Evolutionary conservation across 2,888 invertebrate species (phyloP), one percentile per base, ranked within the genome.

Genomic region (Deladenus siricidicola): DNA sequence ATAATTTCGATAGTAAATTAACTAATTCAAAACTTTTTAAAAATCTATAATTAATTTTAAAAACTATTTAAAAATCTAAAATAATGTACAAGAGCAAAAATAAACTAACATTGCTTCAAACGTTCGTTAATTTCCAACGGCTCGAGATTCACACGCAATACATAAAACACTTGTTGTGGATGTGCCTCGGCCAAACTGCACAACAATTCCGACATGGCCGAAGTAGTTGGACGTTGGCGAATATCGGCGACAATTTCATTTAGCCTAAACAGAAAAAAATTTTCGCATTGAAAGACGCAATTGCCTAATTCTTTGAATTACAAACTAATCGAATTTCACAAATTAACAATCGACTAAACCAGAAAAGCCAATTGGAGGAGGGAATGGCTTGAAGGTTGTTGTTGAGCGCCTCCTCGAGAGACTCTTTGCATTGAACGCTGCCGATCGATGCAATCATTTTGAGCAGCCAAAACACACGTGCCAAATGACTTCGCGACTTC

Each of bases 311-410:
- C 10, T n/a, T 8, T 14, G 39, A 53, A 17, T 1, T 21, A 14
- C 26, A 44, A 4, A 8, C 34, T 10, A 10, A 34, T 21, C 10
- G 39, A 49, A 49, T 23, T n/a, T n/a, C n/a, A n/a, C n/a, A n/a
- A n/a, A n/a, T n/a, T 28, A 21, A 47, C 44, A 60, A 10, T 29
- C 21, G 19, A 29, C 24, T 64, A 26, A 8, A 72, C 76, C 75
- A 76, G 23, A 65, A 63, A 3, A 76, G 49, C 76, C 75, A 76
- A 58, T 74, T 75, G 42, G 64, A 60, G 6, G 70, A 56, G n/a
- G 68, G 70, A 21, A 75, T 57, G 17, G 62, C 47, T 21, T 56
- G 58, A 4, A 66, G 60, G 48, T 69, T 66, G n/a, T 61, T 68
- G 44, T 52, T 43, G 29, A 76, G 56, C 8, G 65, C 56, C 24